Evolutionary conservation across 2,888 invertebrate species (phyloP), one percentile per base, ranked within the genome.

Genomic region (Dromius quadrimaculatus): DNA sequence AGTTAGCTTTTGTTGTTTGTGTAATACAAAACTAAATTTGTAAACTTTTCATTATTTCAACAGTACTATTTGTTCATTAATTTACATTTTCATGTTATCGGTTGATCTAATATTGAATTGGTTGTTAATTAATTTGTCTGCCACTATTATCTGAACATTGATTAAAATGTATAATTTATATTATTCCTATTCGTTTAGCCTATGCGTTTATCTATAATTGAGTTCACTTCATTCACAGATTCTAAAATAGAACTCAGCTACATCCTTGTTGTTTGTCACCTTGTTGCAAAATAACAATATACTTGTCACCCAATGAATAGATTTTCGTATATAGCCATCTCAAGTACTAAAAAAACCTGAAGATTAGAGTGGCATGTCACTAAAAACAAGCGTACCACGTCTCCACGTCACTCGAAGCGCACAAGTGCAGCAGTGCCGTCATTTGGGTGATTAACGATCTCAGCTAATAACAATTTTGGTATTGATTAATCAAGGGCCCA

Each of bases 361-460:
- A 22, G 13, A 47, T 22, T 22, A 8, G 13, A 9, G 57, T 8
- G 15, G 17, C 11, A 11, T 2, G 6, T 28, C 11, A 57, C 23
- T 57, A 57, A 57, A 57, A 57, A 57, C 57, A 28, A 32, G 28
- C 23, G 47, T 20, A 47, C 1, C 11, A 6, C 45, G 47, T 20
- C 20, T 4, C 11, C 47, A 15, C 20, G 15, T 23, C 6, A 22
- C 8, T 22, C 8, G 17, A 36, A 57, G 54, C 41, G 57, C 38
- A 23, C 38, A 66, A 66, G 57, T 41, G 66, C n/a, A n/a, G n/a
- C n/a, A n/a, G n/a, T n/a, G 28, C 19, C 72, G 72, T 73, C 73
- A 74, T 71, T 71, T 75, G 76, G n/a, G n/a, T 80, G 80, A 81
- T 81, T 81, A 81, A 81, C 78, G 79, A 79, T 76, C 75, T 57